Conservation (phyloP, 2,888 invertebrate species). For the Xestia ashworthii region DNA sequence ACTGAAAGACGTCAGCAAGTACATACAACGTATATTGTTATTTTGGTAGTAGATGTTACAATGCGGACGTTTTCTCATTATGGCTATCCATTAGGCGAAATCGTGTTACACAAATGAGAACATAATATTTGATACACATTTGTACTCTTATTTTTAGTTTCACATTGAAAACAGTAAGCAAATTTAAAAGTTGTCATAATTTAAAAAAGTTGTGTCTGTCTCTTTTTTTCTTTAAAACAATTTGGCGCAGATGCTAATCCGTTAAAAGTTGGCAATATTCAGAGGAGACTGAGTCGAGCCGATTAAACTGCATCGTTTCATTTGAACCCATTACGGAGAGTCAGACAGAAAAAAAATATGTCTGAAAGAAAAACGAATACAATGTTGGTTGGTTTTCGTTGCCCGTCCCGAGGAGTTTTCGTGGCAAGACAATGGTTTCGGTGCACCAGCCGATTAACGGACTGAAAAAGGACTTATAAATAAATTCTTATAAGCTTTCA, state of each 20-base stretch:
- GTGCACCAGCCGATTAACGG: background rate
- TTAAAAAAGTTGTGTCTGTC: constrained; percentile 7
- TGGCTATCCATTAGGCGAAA: background rate
- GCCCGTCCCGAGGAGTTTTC: background rate
- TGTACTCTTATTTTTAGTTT: constrained; percentile 2
- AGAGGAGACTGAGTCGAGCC: constrained; percentile 19
- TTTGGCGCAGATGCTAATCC: constrained; percentile 48
- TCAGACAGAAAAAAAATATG: constrained; percentile 45
- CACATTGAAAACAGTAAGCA: background rate
- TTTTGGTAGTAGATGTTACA: background rate
- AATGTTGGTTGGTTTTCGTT: constrained; percentile 12
- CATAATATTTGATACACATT: background rate
- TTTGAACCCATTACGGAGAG: constrained; percentile 52
- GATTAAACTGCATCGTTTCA: constrained; percentile 54
- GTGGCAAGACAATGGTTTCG: constrained; percentile 16
- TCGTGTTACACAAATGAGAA: background rate
- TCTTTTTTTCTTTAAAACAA: constrained; percentile 24
- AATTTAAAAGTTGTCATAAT: constrained; percentile 17
- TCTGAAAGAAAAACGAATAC: constrained; percentile 30
- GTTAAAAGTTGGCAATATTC: constrained; percentile 50
- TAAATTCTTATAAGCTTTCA: background rate
- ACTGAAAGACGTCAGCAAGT: background rate
- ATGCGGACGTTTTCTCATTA: background rate
- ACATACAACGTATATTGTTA: background rate
- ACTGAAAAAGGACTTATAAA: constrained; percentile 14